Evolutionary conservation across 2,888 invertebrate genomes (phyloP), one percentile per base, ranked within the genome.

Genomic region (Cheilosia impressa): DNA sequence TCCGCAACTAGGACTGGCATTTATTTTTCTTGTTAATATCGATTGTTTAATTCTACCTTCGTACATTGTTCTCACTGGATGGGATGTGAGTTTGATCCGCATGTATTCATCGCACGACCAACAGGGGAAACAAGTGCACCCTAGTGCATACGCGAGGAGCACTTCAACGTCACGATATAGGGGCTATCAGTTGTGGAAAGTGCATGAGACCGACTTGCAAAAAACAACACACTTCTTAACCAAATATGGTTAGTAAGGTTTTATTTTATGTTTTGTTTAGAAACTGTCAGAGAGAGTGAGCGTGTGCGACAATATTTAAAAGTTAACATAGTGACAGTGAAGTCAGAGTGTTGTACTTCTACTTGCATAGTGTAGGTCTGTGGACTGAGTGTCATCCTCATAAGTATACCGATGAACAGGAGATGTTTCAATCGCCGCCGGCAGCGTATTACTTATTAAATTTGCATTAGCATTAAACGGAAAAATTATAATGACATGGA

Each of bases 101-200:
- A 15, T 47, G 41, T 13, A 41, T 7, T 34, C 27, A 2, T n/a
- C 50, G 9, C 22, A 27, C 5, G 10, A 50, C 22, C 9, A 55
- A n/a, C 45, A 19, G n/a, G 24, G 17, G 0, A 24, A 19, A 53
- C 27, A 47, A 41, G 19, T 47, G n/a, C 15, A 9, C 10, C 57
- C 69, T 24, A 50, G 43, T 47, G 50, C 38, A 17, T 27, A 27
- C n/a, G 2, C 10, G 15, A 55, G 87, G 27, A 76, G 85, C 53
- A 84, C 87, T 10, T 83, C 89, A 3, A 89, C 90, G 68, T 81
- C 79, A 17, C 90, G 90, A 2, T 91, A 91, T 66, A 88, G 87
- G 31, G 96, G 96, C 4, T 94, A 95, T 55, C 96, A 97, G 92
- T 90, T 97, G 63, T 96, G 96, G 96, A 95, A 96, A 90, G 93